Evolutionary conservation across 2,888 invertebrate species (phyloP).

Genomic region (Tethea ocularis): DNA sequence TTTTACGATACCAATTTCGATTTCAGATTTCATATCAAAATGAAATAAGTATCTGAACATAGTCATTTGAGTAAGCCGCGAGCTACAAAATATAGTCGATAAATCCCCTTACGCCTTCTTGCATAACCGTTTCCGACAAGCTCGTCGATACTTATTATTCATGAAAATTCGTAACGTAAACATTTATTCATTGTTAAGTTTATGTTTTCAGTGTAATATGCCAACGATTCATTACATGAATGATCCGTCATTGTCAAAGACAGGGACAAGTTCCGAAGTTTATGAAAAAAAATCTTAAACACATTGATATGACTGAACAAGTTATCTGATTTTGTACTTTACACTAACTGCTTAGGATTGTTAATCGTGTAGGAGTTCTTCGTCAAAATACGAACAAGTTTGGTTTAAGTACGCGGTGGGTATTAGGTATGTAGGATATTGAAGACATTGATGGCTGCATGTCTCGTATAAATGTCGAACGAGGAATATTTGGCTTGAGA

Average conservation of each 20-base stretch:
- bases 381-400: neutral
- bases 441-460: neutral
- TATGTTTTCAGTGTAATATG: slow-evolving; percentile 31
- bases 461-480: neutral
- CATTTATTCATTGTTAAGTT: slow-evolving; percentile 57
- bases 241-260: slow-evolving; percentile 50
- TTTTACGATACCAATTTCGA: too few relatives aligned
- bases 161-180: slow-evolving; percentile 45
- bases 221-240: slow-evolving; percentile 35
- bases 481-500: neutral
- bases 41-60: too few relatives aligned
- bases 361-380: neutral
- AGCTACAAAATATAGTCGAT: neutral
- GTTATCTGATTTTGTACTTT: neutral
- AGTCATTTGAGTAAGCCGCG: too few relatives aligned
- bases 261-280: slow-evolving; percentile 20
- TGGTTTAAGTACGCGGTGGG: neutral
- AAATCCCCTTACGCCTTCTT: neutral
- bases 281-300: slow-evolving; percentile 9
- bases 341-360: neutral
- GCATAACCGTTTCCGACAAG: neutral
- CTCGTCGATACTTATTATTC: slow-evolving; percentile 38
- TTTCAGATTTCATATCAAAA: too few relatives aligned
- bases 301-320: neutral
- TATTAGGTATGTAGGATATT: neutral